Evolutionary conservation across 2,888 invertebrate species (phyloP).

Genomic region (Stegophylla sp.): DNA sequence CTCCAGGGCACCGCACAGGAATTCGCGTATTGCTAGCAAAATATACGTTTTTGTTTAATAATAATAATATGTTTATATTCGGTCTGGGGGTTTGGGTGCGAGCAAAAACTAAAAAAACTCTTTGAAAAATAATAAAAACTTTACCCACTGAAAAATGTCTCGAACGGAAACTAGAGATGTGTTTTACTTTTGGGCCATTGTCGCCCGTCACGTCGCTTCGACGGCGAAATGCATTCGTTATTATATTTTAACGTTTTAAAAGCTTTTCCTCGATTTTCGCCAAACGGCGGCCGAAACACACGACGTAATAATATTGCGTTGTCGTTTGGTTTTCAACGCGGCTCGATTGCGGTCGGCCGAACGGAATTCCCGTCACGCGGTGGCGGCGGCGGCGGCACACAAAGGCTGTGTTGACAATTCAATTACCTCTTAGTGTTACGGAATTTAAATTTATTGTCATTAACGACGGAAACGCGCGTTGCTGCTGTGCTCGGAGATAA

Average conservation of each 20-base stretch:
- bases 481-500: no score
- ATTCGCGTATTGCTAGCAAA: no score
- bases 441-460: neutral
- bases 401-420: no score
- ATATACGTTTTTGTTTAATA: no score
- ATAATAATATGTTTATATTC: no score
- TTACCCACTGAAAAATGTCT: neutral
- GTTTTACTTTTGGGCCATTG: neutral
- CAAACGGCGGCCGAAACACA: no score
- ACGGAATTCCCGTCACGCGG: neutral
- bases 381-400: no score
- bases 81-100: no score
- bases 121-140: no score
- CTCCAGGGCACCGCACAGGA: no score
- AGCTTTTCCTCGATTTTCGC: constrained; percentile 12
- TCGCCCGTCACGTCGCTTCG: neutral
- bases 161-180: neutral
- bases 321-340: neutral
- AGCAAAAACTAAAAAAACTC: no score
- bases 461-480: no score
- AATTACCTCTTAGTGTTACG: neutral
- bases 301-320: neutral
- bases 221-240: neutral
- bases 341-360: neutral
- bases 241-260: neutral